Conservation (phyloP, 2,113 vertebrate species). For the Phainopepla nitens region DNA sequence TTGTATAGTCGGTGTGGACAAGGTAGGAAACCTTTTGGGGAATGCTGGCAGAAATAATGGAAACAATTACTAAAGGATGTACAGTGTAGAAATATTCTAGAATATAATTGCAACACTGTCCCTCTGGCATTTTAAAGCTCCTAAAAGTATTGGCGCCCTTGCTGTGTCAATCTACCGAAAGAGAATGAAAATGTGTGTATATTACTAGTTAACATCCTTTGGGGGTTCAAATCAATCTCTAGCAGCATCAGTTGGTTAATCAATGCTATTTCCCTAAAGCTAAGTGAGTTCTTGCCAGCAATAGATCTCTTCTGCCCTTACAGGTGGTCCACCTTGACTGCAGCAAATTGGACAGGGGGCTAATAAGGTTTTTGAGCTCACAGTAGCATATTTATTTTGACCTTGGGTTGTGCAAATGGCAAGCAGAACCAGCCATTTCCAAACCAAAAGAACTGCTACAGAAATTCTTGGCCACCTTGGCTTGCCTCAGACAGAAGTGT, state of each 20-base stretch:
- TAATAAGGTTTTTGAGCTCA: not conserved
- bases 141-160: not conserved
- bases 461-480: not conserved
- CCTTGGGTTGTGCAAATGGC: not conserved
- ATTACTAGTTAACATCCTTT: not conserved
- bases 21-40: not conserved
- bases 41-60: not conserved
- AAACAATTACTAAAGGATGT: not conserved
- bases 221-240: not conserved
- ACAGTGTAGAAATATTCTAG: not conserved
- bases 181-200: not conserved
- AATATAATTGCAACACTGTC: not conserved
- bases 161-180: not conserved
- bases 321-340: not conserved
- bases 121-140: not conserved
- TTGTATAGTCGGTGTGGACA: not conserved
- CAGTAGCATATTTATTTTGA: not conserved
- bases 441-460: not conserved
- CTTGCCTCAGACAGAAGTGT: not conserved
- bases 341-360: not conserved
- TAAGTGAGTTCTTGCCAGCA: not conserved
- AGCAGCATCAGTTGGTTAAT: not conserved
- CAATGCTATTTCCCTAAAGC: not conserved
- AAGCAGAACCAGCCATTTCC: not conserved
- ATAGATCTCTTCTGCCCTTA: not conserved